These are phyloP conservation scores for Galago senegalensis DNA, from an alignment of 2,797 vertebrate genomes.

Conservation along the genomic window DNA sequence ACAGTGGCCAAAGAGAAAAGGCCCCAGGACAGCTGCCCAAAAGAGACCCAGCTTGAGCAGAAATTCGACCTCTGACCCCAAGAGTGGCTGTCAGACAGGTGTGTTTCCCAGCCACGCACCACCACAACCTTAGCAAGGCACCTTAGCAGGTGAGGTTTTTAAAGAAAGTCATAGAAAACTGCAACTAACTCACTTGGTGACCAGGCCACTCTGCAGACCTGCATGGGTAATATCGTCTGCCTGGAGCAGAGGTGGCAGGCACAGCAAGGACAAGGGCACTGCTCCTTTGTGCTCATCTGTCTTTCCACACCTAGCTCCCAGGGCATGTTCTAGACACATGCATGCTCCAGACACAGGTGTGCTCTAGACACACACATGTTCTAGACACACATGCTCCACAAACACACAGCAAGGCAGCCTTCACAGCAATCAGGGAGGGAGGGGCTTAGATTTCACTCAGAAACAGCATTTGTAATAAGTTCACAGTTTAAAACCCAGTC, in stretches of 20 bases:
- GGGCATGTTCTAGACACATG: not conserved
- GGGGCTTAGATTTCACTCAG: not conserved
- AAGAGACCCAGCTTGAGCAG: not conserved
- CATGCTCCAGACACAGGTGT: not conserved
- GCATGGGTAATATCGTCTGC: not conserved
- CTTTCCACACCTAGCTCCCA: not conserved
- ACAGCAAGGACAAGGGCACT: not conserved
- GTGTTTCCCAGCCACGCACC: too few relatives aligned
- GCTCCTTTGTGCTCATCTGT: not conserved
- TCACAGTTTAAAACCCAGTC: not conserved
- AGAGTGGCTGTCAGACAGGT: not conserved
- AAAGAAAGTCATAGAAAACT: not conserved
- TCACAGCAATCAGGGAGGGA: not conserved
- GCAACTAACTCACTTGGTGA: not conserved
- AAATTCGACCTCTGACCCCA: not conserved
- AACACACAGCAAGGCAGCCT: not conserved
- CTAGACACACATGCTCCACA: not conserved
- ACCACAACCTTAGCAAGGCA: not conserved
- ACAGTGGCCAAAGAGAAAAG: not conserved
- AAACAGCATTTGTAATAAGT: too few relatives aligned
- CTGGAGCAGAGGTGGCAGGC: not conserved
- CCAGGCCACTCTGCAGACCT: not conserved
- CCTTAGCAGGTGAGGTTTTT: not conserved
- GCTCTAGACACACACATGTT: rapidly evolving
- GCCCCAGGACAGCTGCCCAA: not conserved